Evolutionary conservation across 2,888 invertebrate species (phyloP).

Genomic region (Netelia virgata): DNA sequence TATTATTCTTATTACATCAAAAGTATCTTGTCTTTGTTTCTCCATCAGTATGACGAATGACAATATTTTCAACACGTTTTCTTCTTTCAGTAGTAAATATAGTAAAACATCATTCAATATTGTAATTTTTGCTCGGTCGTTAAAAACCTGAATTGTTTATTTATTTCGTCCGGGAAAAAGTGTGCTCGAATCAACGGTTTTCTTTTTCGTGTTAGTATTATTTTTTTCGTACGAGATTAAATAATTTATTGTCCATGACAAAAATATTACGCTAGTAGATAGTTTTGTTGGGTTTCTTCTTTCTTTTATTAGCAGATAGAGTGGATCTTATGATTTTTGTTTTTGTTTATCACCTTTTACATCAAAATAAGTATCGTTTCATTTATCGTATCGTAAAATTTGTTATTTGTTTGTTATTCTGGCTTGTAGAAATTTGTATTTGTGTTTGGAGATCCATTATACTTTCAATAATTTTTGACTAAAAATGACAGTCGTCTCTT

Average conservation of each 20-base stretch:
- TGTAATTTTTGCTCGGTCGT: constrained; percentile 8
- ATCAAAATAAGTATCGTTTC: constrained; percentile 45
- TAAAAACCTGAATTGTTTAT: constrained; percentile 15
- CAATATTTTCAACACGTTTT: not conserved
- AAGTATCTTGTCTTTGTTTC: not conserved
- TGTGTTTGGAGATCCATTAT: not conserved
- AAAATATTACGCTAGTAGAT: constrained; percentile 53
- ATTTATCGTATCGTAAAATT: constrained; percentile 20
- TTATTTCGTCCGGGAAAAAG: constrained; percentile 27
- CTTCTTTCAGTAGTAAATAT: not conserved
- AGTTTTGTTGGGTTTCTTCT: constrained; percentile 20
- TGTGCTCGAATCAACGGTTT: constrained; percentile 26
- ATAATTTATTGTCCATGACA: constrained; percentile 61
- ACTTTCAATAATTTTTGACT: constrained; percentile 55
- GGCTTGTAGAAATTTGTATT: constrained; percentile 9
- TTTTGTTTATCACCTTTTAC: constrained; percentile 37
- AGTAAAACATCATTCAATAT: constrained; percentile 16
- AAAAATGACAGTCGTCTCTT: constrained; percentile 22
- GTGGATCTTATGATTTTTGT: constrained; percentile 34
- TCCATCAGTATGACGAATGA: not conserved
- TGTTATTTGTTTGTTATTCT: not conserved
- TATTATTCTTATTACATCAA: not conserved
- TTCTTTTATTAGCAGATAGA: constrained; percentile 29
- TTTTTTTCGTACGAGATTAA: constrained; percentile 25
- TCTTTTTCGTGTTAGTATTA: not conserved